A percentile compares a stretch with the other conserved stretches of the same genome.
Evolutionary conservation across 2,113 vertebrate species (phyloP).

Genomic region (Zootoca vivipara): DNA sequence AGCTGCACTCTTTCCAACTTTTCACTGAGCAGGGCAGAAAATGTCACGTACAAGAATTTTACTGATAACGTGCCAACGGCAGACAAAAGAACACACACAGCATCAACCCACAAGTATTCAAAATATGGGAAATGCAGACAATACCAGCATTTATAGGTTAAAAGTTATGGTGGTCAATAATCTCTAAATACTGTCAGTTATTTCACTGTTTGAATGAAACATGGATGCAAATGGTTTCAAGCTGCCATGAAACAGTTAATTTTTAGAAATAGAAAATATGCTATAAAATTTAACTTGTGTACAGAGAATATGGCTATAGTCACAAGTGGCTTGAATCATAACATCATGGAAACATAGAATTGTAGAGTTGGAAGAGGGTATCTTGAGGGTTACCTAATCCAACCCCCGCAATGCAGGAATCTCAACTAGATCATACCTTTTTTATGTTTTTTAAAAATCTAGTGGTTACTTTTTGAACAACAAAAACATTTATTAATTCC

Average conservation of each 20-base stretch:
- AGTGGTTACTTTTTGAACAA: not conserved
- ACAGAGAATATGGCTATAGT: not conserved
- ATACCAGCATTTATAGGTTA: fast-evolving
- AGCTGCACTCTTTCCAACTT: slow-evolving; percentile 69
- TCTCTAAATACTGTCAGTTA: not conserved
- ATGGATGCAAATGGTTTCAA: not conserved
- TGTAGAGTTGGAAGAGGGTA: too few relatives aligned
- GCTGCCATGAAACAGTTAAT: not conserved
- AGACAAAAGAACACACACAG: slow-evolving; percentile 29
- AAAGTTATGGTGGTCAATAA: fast-evolving
- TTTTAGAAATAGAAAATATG: not conserved
- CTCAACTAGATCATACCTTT: too few relatives aligned
- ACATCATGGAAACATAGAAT: too few relatives aligned
- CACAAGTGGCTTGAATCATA: too few relatives aligned
- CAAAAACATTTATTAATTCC: slow-evolving; percentile 42
- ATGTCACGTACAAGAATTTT: slow-evolving; percentile 45
- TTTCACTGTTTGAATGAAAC: not conserved
- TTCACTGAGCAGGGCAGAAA: slow-evolving; percentile 70
- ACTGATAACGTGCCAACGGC: slow-evolving; percentile 44
- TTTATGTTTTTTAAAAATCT: not conserved
- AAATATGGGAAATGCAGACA: not conserved
- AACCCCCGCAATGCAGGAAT: too few relatives aligned
- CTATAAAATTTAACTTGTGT: slow-evolving; percentile 5
- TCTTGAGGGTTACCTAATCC: too few relatives aligned
- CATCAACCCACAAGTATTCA: not conserved